These are phyloP conservation scores for Aeoliscus strigatus DNA, from an alignment of 2,797 vertebrate species.

Conservation along the genomic window DNA sequence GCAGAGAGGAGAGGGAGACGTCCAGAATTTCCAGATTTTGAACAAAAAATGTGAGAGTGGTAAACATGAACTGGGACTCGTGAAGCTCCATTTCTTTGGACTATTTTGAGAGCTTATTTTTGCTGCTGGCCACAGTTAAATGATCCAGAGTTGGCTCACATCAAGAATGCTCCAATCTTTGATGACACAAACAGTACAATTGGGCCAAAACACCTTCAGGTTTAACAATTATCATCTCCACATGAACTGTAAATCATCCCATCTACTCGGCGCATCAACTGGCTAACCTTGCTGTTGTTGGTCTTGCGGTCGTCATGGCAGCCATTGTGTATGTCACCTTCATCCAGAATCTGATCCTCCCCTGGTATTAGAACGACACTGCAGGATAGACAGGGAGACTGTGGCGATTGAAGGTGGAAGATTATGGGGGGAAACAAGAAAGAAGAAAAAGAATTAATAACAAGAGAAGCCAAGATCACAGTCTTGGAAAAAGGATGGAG, in stretches of 20 bases:
- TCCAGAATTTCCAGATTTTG: constrained; percentile 6
- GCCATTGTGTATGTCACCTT: constrained; percentile 79
- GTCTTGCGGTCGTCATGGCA: constrained; percentile 83
- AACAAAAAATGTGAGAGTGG: constrained; percentile 9
- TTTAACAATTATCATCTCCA: neutral
- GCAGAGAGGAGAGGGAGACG: constrained; percentile 3
- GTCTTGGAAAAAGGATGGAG: too few species aligned
- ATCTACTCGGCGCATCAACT: constrained; percentile 7
- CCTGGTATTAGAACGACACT: constrained; percentile 73
- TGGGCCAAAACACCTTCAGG: neutral
- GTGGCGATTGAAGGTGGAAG: constrained; percentile 29
- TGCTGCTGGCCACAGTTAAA: constrained; percentile 5
- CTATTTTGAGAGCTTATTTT: constrained; percentile 38
- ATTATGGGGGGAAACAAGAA: constrained; percentile 5
- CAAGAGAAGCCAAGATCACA: too few species aligned
- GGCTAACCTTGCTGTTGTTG: constrained; percentile 76
- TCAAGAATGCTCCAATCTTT: too few species aligned
- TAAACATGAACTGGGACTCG: constrained; percentile 30
- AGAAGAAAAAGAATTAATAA: constrained; percentile 26
- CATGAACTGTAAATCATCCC: neutral
- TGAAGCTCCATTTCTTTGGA: constrained; percentile 31
- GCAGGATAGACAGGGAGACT: constrained; percentile 85
- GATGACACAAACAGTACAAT: too few species aligned
- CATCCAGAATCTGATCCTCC: constrained; percentile 76
- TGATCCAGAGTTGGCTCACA: neutral